Percentiles rank a stretch among this genome's conserved stretches.
phyloP scores from a whole-genome alignment of 2,113 vertebrate species.

The Nothoprocta pentlandii region DNA sequence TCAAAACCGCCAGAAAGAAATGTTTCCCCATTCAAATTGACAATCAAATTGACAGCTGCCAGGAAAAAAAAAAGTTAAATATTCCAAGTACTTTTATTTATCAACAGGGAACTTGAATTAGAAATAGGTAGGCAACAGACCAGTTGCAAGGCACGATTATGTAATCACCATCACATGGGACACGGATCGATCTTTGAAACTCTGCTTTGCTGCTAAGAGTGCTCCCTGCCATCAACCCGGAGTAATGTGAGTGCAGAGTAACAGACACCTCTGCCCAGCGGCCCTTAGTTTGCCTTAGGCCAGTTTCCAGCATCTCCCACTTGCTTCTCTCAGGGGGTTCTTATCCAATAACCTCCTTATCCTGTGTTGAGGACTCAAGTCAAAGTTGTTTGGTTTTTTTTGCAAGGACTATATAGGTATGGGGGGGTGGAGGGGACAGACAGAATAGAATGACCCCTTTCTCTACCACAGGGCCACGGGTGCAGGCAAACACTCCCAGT shows the following conservation, averaged over 20 bases:
- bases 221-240: background rate
- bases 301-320: background rate
- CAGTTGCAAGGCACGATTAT: background rate
- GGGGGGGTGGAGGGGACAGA: background rate
- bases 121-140: background rate
- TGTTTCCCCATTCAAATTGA: slow-evolving; percentile 55
- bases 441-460: background rate
- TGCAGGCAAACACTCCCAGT: background rate
- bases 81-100: background rate
- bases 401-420: too few relatives aligned
- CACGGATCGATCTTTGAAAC: background rate
- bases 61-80: background rate
- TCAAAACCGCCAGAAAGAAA: slow-evolving; percentile 57
- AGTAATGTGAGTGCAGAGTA: background rate
- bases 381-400: background rate
- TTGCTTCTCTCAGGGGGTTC: background rate
- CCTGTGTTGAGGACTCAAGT: background rate
- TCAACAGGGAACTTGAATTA: background rate
- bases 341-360: background rate
- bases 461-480: background rate
- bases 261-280: background rate
- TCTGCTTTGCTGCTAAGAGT: background rate
- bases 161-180: background rate
- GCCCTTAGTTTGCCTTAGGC: background rate
- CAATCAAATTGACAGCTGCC: slow-evolving; percentile 60